phyloP scores from a whole-genome alignment of 2,797 vertebrate genomes.

The Tenualosa thibaudeaui region DNA sequence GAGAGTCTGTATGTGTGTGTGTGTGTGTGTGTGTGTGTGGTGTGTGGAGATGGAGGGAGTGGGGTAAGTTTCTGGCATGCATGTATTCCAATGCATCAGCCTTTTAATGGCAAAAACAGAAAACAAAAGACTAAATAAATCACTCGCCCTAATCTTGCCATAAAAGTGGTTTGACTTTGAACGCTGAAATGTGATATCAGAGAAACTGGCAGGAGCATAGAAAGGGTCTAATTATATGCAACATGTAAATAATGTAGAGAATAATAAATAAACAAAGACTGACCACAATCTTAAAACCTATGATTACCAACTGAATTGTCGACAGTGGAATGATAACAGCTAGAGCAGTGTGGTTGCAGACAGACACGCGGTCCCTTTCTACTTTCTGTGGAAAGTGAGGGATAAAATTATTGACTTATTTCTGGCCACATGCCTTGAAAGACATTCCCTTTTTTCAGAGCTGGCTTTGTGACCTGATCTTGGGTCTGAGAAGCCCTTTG shows the following conservation, averaged over 20 bases:
- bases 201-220: neutral
- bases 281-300: neutral
- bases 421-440: conserved; percentile 13
- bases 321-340: conserved; percentile 7
- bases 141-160: neutral
- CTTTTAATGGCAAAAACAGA: conserved; percentile 7
- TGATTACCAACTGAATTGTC: neutral
- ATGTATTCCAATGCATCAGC: neutral
- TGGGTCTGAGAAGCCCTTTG: neutral
- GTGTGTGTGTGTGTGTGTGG: neutral
- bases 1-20: neutral
- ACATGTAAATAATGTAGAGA: conserved; percentile 3
- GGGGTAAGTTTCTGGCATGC: neutral
- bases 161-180: neutral
- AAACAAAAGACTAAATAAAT: conserved; percentile 36
- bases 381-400: neutral
- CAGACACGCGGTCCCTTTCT: conserved; percentile 11
- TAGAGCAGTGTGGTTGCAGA: neutral
- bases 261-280: conserved; percentile 15
- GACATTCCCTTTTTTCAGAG: conserved; percentile 8
- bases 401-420: conserved; percentile 13
- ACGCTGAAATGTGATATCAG: neutral
- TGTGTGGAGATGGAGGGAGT: neutral
- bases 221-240: neutral
- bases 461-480: neutral